These are phyloP conservation scores for Lochmaea capreae DNA, from an alignment of 2,888 invertebrate genomes.

Conservation along the genomic window DNA sequence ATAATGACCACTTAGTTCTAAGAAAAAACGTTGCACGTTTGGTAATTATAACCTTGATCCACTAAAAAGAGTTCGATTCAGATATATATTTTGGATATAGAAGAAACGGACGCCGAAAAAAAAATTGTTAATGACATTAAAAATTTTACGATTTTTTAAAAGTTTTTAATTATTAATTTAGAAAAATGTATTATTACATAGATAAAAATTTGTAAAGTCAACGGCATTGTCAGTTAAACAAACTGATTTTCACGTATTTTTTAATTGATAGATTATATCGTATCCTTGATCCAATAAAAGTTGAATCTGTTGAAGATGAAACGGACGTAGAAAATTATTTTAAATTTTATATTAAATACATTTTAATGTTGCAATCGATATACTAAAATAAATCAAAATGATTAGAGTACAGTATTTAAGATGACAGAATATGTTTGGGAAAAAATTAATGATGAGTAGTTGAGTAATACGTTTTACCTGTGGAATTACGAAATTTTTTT, in stretches of 20 bases:
- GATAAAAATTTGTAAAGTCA: no score
- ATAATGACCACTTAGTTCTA: slow-evolving; percentile 21
- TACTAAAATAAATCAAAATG: background rate
- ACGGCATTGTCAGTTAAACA: no score
- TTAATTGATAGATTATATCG: background rate
- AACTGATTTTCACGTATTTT: no score
- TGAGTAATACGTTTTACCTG: no score
- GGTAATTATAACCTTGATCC: slow-evolving; percentile 35
- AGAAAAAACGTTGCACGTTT: slow-evolving; percentile 17
- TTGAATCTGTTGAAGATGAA: background rate
- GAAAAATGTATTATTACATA: no score
- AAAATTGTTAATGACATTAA: slow-evolving; percentile 22
- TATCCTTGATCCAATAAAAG: background rate
- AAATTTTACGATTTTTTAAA: slow-evolving; percentile 8
- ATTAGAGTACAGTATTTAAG: background rate
- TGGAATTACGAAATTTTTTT: no score
- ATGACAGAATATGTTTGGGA: no score
- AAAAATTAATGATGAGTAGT: no score
- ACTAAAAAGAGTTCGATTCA: slow-evolving; percentile 25
- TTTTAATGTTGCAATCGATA: background rate
- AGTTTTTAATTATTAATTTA: no score
- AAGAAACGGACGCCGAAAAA: background rate
- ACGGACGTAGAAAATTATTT: background rate
- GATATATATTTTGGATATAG: slow-evolving; percentile 10
- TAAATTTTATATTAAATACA: background rate